Evolutionary conservation across 2,888 invertebrate species (phyloP).

Genomic region (Caenorhabditis wallacei): DNA sequence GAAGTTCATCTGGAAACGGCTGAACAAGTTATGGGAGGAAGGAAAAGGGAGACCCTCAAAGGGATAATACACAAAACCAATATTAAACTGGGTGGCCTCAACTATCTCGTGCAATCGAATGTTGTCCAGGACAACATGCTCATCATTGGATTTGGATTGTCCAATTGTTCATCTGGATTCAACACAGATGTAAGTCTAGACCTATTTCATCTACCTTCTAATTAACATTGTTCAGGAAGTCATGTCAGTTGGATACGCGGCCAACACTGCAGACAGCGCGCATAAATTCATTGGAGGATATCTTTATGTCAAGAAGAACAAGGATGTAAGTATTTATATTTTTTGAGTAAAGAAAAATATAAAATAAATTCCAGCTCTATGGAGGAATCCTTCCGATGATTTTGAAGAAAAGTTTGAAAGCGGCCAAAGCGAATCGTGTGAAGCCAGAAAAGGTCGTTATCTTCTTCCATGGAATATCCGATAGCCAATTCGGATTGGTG

Average conservation of each 20-base stretch:
- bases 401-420: background rate
- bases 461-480: constrained; percentile 60
- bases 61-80: constrained; percentile 27
- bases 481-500: constrained; percentile 22
- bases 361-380: background rate
- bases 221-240: constrained; percentile 7
- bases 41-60: background rate
- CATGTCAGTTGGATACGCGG: constrained; percentile 43
- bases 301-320: constrained; percentile 16
- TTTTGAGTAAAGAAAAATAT: background rate
- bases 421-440: background rate
- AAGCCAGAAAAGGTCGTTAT: constrained; percentile 4
- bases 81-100: constrained; percentile 46
- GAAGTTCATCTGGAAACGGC: constrained; percentile 18
- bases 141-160: too few relatives aligned
- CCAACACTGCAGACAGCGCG: constrained; percentile 24
- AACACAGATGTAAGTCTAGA: too few relatives aligned
- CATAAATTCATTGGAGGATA: constrained; percentile 59
- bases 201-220: too few relatives aligned
- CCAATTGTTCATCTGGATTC: too few relatives aligned
- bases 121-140: background rate
- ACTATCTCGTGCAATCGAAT: constrained; percentile 13
- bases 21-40: background rate
- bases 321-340: background rate
- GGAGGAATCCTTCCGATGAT: background rate